Conservation (phyloP, 2,888 invertebrate genomes). For the Tetrapedia diversipes region DNA sequence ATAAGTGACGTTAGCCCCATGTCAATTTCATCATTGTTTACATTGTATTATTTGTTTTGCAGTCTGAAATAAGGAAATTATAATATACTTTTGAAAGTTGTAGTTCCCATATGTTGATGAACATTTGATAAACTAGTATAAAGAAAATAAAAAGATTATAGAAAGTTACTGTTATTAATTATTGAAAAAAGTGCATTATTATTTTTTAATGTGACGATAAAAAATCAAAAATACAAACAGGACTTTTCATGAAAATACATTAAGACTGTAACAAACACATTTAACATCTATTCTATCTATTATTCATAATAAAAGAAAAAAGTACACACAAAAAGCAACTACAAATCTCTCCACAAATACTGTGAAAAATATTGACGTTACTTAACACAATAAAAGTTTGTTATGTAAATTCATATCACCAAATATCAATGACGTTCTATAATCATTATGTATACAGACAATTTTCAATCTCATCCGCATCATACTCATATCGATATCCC, state of each 20-base stretch:
- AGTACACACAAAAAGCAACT: not conserved
- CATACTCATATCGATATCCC: constrained; percentile 24
- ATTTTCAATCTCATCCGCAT: constrained; percentile 41
- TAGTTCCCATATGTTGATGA: constrained; percentile 12
- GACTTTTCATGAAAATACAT: constrained; percentile 3
- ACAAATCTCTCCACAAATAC: not conserved
- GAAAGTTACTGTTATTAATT: not conserved
- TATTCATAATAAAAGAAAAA: constrained; percentile 7
- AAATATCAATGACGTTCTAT: constrained; percentile 11
- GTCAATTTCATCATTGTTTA: constrained; percentile 34
- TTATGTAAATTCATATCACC: constrained; percentile 11
- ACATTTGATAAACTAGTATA: not conserved
- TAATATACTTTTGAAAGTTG: not conserved
- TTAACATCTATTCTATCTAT: not conserved
- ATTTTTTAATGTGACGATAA: not conserved
- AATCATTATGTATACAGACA: constrained; percentile 6
- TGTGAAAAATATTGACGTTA: not conserved
- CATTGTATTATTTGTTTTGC: not conserved
- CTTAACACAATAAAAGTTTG: constrained; percentile 4
- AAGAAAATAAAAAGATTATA: not conserved
- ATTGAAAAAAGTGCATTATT: too few species aligned
- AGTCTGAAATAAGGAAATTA: constrained; percentile 30
- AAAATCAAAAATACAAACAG: not conserved
- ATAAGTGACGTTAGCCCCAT: constrained; percentile 28
- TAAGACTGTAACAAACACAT: not conserved